Evolutionary conservation across 2,888 invertebrate genomes (phyloP).

Genomic region (Agrochola lychnidis): DNA sequence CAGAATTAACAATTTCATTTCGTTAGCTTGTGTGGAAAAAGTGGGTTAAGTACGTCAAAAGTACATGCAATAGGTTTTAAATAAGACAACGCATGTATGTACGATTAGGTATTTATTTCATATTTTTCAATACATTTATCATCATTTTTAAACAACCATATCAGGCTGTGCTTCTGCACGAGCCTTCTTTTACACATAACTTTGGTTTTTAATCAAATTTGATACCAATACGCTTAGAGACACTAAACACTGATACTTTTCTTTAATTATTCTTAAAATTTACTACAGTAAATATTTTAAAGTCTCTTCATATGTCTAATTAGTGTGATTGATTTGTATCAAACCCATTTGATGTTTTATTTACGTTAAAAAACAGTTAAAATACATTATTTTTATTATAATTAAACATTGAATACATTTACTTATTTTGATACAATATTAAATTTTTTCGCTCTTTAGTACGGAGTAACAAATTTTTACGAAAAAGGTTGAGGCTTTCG

Average conservation of each 20-base stretch:
- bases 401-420: conserved; percentile 84
- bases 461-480: conserved; percentile 81
- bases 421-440: conserved; percentile 78
- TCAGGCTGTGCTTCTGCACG: conserved; percentile 63
- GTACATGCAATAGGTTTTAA: conserved; percentile 4
- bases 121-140: conserved; percentile 81
- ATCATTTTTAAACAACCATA: conserved; percentile 79
- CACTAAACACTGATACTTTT: conserved; percentile 79
- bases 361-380: conserved; percentile 80
- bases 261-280: conserved; percentile 77
- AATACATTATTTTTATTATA: conserved; percentile 76
- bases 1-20: no score
- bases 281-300: conserved; percentile 79
- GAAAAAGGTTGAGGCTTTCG: conserved; percentile 67
- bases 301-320: conserved; percentile 82
- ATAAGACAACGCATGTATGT: conserved; percentile 65
- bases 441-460: conserved; percentile 63
- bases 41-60: background rate
- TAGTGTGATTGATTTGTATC: conserved; percentile 69
- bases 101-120: conserved; percentile 84
- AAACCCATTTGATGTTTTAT: conserved; percentile 69
- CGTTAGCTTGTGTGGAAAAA: no score
- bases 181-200: conserved; percentile 69
- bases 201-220: conserved; percentile 73
- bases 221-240: conserved; percentile 71